A percentile compares a stretch with the other conserved stretches of the same genome.
Conservation (phyloP, 2,113 vertebrate genomes). For the Phyllostomus discolor region DNA sequence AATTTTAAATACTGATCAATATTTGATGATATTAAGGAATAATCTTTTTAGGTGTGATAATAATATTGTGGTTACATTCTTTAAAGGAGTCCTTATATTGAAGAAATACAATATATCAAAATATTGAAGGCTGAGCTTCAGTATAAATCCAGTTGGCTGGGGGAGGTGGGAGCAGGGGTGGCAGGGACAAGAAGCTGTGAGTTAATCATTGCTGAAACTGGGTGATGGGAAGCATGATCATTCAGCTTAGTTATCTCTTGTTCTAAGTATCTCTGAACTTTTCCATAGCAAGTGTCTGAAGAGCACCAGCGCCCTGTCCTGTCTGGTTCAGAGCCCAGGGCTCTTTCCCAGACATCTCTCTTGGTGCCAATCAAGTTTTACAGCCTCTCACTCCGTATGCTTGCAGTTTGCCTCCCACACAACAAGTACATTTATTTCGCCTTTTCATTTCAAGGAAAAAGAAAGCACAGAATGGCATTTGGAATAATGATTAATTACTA, state of each 20-base stretch:
- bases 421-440: background rate
- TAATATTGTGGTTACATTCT: background rate
- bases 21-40: background rate
- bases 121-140: background rate
- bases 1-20: background rate
- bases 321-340: background rate
- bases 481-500: background rate
- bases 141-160: background rate
- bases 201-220: background rate
- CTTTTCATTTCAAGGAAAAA: background rate
- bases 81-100: background rate
- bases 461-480: background rate
- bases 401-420: background rate
- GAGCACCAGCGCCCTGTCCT: background rate
- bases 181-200: background rate
- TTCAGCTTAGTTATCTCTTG: background rate
- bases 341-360: background rate
- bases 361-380: background rate
- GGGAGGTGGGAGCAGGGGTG: background rate
- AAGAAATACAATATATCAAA: background rate
- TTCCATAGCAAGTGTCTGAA: background rate
- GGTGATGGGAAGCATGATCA: background rate
- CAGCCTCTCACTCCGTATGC: background rate
- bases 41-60: background rate
- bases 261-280: background rate